Evolutionary conservation across 2,888 invertebrate genomes (phyloP).

Genomic region (Serripes groenlandicus): DNA sequence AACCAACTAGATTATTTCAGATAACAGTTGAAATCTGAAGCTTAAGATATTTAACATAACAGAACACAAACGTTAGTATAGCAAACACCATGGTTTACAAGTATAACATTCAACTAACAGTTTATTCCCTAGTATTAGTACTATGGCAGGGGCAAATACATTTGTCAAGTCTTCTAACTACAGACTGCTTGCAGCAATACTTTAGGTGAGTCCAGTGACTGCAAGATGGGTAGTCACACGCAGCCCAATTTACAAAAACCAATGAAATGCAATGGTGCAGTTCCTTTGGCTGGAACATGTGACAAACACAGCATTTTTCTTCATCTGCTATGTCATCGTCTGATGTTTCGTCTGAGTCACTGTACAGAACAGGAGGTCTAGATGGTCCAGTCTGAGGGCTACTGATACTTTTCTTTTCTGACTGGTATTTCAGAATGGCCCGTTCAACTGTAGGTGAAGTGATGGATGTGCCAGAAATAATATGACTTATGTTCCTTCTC

Average conservation of each 20-base stretch:
- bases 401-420: background rate
- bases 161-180: background rate
- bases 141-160: background rate
- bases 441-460: background rate
- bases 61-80: too few relatives aligned
- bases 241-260: slow-evolving; percentile 10
- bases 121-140: background rate
- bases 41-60: too few relatives aligned
- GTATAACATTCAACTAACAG: background rate
- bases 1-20: background rate
- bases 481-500: slow-evolving; percentile 1
- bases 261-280: slow-evolving; percentile 15
- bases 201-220: slow-evolving; percentile 12
- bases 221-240: slow-evolving; percentile 10
- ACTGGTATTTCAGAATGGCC: background rate
- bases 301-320: background rate
- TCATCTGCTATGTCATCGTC: slow-evolving; percentile 3
- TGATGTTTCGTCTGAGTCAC: background rate
- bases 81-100: background rate
- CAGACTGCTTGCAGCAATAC: slow-evolving; percentile 18
- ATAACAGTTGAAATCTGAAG: too few relatives aligned
- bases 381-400: slow-evolving; percentile 16
- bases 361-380: background rate
- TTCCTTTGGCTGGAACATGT: slow-evolving; percentile 16
- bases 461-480: slow-evolving; percentile 4